These are phyloP conservation scores for Tinea pellionella DNA, from an alignment of 2,888 invertebrate genomes.

Conservation along the genomic window DNA sequence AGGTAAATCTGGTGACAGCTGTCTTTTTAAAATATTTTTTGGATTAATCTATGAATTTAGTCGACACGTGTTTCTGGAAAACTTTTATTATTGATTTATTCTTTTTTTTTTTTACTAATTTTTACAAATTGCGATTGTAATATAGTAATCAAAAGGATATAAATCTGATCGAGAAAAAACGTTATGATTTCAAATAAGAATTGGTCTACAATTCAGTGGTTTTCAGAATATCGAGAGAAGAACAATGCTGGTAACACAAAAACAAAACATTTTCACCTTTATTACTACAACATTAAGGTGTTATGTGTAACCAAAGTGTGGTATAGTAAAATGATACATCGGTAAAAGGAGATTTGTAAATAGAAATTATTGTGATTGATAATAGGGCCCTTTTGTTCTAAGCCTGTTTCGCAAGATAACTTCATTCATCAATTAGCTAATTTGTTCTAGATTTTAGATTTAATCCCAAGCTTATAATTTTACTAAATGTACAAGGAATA, in stretches of 20 bases:
- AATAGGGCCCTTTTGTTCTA: background rate
- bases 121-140: too few species aligned
- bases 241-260: background rate
- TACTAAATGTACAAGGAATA: too few species aligned
- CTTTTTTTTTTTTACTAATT: too few species aligned
- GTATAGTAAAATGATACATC: constrained; percentile 4
- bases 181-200: background rate
- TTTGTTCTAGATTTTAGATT: too few species aligned
- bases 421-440: background rate
- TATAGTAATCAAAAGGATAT: too few species aligned
- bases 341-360: constrained; percentile 1
- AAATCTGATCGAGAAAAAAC: background rate
- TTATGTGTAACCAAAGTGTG: background rate
- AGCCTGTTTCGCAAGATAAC: background rate
- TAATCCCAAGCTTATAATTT: too few species aligned
- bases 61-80: too few species aligned
- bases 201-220: background rate
- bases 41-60: too few species aligned
- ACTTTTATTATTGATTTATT: too few species aligned
- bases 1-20: too few species aligned
- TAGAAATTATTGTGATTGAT: constrained; percentile 9
- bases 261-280: background rate
- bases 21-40: too few species aligned
- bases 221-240: background rate
- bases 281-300: background rate